Evolutionary conservation across 2,113 vertebrate species (phyloP).

Genomic region (Suricata suricatta): DNA sequence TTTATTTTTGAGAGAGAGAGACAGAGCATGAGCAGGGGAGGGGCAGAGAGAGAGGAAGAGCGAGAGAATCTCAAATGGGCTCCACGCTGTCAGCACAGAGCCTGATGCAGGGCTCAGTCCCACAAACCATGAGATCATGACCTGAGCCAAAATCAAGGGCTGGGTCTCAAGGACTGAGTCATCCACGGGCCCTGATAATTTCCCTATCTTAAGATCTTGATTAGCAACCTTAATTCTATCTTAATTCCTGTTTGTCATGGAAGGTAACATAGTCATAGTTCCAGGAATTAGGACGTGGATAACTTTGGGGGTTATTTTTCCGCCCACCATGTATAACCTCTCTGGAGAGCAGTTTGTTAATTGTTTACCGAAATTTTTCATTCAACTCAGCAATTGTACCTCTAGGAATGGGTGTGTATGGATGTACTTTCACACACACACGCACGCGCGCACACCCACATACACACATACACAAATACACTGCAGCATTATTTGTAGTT

Average conservation of each 20-base stretch:
- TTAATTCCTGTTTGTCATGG: neutral
- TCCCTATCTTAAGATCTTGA: neutral
- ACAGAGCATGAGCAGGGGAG: too few relatives aligned
- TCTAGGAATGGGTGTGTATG: neutral
- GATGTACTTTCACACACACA: neutral
- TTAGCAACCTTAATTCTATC: neutral
- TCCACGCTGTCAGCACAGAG: too few relatives aligned
- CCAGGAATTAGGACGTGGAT: neutral
- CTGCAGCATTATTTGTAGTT: neutral
- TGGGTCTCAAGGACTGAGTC: too few relatives aligned
- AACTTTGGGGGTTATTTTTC: neutral
- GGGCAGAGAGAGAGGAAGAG: too few relatives aligned
- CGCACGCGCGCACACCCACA: neutral
- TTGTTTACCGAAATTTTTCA: constrained; percentile 11
- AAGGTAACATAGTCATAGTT: neutral
- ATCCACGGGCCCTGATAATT: neutral
- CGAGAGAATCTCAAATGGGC: too few relatives aligned
- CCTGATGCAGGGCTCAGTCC: too few relatives aligned
- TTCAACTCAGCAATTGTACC: neutral
- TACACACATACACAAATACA: neutral
- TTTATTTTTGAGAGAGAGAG: too few relatives aligned
- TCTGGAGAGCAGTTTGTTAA: neutral
- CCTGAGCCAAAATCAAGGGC: too few relatives aligned
- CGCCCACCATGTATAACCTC: neutral
- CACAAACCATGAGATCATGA: too few relatives aligned